Percentiles rank a stretch among this genome's conserved stretches.
phyloP scores from a whole-genome alignment of 1,140 invertebrate genomes.

The Drosophila bocki region DNA sequence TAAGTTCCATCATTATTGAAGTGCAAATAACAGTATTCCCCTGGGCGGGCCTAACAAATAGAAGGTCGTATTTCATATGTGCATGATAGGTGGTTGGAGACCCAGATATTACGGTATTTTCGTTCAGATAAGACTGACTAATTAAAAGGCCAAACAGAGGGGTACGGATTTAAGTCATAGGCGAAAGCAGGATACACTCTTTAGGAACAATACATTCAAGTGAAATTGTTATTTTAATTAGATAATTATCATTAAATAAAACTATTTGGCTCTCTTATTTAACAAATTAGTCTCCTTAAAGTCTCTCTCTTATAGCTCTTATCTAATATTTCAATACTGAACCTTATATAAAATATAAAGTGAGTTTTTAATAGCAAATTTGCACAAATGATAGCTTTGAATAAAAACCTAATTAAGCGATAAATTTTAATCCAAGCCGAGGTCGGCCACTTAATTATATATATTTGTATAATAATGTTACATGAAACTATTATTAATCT shows the following conservation, averaged over 20 bases:
- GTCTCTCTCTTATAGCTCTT: no score
- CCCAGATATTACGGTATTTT: constrained; percentile 21
- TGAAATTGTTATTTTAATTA: neutral
- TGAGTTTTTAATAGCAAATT: neutral
- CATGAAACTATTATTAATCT: constrained; percentile 15
- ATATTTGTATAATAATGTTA: neutral
- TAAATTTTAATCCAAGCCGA: neutral
- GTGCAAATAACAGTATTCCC: constrained; percentile 46
- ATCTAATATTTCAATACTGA: neutral
- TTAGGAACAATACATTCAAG: neutral
- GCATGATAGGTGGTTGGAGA: constrained; percentile 6
- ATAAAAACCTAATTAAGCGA: neutral
- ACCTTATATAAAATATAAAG: neutral
- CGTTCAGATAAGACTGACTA: constrained; percentile 28
- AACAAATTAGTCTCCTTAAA: no score
- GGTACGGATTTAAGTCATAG: neutral
- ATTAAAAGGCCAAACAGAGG: constrained; percentile 29
- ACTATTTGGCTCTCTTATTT: no score
- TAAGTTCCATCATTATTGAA: constrained; percentile 40
- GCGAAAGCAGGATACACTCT: neutral
- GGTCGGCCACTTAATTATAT: neutral
- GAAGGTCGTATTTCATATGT: constrained; percentile 30
- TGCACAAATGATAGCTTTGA: no score
- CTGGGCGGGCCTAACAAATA: constrained; percentile 24
- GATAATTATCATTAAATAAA: no score